These are phyloP conservation scores for Turdus rufiventris DNA, from an alignment of 2,113 vertebrate species.

Conservation along the genomic window DNA sequence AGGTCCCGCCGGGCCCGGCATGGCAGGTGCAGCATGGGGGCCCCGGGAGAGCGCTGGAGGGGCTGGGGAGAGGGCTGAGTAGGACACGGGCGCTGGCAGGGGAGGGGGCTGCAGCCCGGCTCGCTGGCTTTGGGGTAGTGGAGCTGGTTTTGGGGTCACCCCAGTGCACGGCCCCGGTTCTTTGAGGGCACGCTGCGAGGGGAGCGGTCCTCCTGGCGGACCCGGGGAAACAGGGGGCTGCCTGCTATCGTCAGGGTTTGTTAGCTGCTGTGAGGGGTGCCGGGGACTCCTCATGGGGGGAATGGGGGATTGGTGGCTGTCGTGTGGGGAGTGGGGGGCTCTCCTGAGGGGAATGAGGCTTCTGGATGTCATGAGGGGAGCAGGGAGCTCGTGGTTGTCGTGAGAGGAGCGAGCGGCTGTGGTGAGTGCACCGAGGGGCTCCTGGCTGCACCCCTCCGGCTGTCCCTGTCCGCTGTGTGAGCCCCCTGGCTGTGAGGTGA, in stretches of 20 bases:
- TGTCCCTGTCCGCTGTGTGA: accelerated
- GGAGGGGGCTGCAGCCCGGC: neutral
- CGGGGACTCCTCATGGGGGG: too few relatives aligned
- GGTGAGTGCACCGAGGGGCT: neutral
- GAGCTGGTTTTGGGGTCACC: neutral
- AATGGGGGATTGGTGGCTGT: too few relatives aligned
- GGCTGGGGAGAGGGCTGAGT: neutral
- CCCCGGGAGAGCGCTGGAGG: neutral
- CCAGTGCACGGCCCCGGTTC: neutral
- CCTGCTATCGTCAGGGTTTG: neutral
- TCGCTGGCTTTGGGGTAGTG: neutral
- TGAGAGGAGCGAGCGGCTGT: neutral
- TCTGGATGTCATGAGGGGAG: neutral
- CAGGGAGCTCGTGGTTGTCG: neutral
- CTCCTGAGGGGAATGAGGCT: accelerated
- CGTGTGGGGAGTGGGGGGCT: neutral
- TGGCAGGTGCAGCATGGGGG: neutral
- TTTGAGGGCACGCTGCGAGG: neutral
- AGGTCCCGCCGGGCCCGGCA: neutral
- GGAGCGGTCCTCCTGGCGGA: neutral
- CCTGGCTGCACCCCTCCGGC: neutral
- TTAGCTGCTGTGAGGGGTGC: neutral
- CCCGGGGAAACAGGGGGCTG: neutral
- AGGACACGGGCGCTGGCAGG: neutral
- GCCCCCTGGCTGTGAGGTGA: accelerated